Conservation (phyloP, 2,888 invertebrate genomes). For the Odontomyia ornata region DNA sequence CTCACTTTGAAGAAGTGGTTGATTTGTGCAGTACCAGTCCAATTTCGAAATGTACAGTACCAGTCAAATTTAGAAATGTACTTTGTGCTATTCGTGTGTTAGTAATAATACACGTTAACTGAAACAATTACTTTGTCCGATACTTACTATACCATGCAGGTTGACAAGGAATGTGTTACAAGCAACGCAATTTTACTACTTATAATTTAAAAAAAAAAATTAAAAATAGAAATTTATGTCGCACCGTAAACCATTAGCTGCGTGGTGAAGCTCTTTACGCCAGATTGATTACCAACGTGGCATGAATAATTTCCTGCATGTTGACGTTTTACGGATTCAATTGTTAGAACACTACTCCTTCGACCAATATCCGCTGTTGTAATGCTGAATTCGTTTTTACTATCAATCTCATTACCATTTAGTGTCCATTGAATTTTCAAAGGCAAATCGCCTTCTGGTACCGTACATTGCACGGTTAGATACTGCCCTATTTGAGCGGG, state of each 20-base stretch:
- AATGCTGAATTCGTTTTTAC: conserved; percentile 70
- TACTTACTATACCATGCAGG: conserved; percentile 46
- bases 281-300: conserved; percentile 76
- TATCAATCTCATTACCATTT: conserved; percentile 65
- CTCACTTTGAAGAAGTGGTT: too few relatives aligned
- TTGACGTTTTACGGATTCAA: conserved; percentile 70
- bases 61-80: too few relatives aligned
- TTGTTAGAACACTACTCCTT: conserved; percentile 71
- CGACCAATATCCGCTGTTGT: conserved; percentile 66
- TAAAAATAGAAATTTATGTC: conserved; percentile 46
- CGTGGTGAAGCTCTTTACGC: conserved; percentile 73
- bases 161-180: conserved; percentile 45
- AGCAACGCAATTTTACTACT: background rate
- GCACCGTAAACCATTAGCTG: conserved; percentile 78
- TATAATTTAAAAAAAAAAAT: background rate
- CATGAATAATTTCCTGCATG: conserved; percentile 83
- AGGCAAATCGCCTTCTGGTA: conserved; percentile 82
- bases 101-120: too few relatives aligned
- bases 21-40: too few relatives aligned
- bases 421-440: conserved; percentile 80
- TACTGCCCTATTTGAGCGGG: conserved; percentile 80
- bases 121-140: too few relatives aligned
- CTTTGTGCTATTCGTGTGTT: too few relatives aligned
- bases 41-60: too few relatives aligned
- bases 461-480: conserved; percentile 72